These are phyloP conservation scores for Pygoscelis adeliae DNA, from an alignment of 2,113 vertebrate genomes.

Conservation along the genomic window DNA sequence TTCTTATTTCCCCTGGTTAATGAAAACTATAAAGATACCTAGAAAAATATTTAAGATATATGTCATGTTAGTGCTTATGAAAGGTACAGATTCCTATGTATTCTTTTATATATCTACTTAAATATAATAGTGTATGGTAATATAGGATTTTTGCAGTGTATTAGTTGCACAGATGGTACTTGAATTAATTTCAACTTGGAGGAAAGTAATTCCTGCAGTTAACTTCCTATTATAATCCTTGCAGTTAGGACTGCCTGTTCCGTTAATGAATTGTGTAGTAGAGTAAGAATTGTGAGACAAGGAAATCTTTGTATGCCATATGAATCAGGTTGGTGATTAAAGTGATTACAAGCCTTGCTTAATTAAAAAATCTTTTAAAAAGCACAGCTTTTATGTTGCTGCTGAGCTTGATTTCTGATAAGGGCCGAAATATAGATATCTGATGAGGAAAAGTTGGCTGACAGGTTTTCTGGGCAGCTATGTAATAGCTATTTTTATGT, in stretches of 20 bases:
- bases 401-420: background rate
- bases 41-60: background rate
- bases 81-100: background rate
- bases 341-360: background rate
- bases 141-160: background rate
- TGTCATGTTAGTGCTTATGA: background rate
- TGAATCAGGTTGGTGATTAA: background rate
- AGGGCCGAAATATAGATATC: background rate
- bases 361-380: background rate
- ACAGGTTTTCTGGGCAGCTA: constrained; percentile 25
- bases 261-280: background rate
- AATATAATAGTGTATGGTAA: background rate
- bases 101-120: background rate
- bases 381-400: background rate
- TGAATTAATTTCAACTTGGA: background rate
- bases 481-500: constrained; percentile 52
- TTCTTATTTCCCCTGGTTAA: background rate
- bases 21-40: background rate
- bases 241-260: background rate
- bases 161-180: background rate
- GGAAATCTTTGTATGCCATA: background rate
- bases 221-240: background rate
- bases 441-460: constrained; percentile 3
- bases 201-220: background rate
- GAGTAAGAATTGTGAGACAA: background rate